Base-by-base conservation (phyloP, 2,797 vertebrate species). In the Pseudochirops corinnae region DNA sequence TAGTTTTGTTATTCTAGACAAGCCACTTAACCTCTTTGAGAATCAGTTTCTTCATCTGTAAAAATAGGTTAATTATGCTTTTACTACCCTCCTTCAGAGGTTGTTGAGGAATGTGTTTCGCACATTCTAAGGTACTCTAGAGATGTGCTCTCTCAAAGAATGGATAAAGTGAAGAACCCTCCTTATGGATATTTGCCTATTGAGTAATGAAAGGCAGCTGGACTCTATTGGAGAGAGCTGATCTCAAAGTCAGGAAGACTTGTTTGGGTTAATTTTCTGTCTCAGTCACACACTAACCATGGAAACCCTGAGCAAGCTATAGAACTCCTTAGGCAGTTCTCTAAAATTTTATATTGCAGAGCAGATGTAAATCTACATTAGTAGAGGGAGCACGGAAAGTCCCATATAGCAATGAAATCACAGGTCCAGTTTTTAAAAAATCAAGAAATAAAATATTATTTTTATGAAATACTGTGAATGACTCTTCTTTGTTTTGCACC, bases 371-470 rank as follows among this genome's bases (percentile, higher is more conserved):
- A 74, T n/a, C n/a, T 24, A 39, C n/a, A 7, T 21, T 39, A 18
- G 67, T 39, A 39, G 67, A 74, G n/a, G 21, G 74, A 87, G 39
- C 39, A 46, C 3, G 1, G 39, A 87, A 39, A 87, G 21, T 46
- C 46, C 9, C 21, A 4, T 87, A 46, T 67, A 87, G 46, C 21
- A 46, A 82, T 82, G n/a, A 82, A 82, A 46, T 46, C 91, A 90
- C 33, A 57, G 58, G 46, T 52, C 56, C 56, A 29, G 26, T 56
- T 90, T 82, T 52, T 56, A 55, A n/a, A 90, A 92, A 56, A 91
- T n/a, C 58, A 90, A 95, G 95, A 92, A 33, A 60, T 92, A 62
- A 92, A 93, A 95, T 90, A 18, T 24, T 50, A 46, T 87, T 93
- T 39, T 90, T 56, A 92, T 52, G 29, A 96, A 95, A 90, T 55